These are phyloP conservation scores for Lerema accius DNA, from an alignment of 1,140 invertebrate genomes.

Conservation along the genomic window DNA sequence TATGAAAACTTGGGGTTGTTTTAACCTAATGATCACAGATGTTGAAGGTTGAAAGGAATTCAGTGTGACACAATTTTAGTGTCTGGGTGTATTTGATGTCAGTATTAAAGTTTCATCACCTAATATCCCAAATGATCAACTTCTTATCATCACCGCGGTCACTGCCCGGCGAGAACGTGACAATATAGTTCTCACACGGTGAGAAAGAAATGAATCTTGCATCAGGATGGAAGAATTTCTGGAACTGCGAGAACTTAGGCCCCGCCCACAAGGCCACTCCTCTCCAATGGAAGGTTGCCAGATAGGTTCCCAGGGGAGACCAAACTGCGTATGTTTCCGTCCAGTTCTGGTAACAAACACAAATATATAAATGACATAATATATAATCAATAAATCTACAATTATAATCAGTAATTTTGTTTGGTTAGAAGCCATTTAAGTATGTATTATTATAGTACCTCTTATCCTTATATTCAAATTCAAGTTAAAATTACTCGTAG, in stretches of 20 bases:
- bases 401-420: too few relatives aligned
- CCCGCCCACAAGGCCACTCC: slow-evolving; percentile 99
- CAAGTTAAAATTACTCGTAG: too few relatives aligned
- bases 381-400: too few relatives aligned
- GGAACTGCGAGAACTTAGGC: slow-evolving; percentile 95
- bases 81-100: background rate
- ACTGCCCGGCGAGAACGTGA: slow-evolving; percentile 93
- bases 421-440: too few relatives aligned
- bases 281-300: slow-evolving; percentile 97
- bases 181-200: slow-evolving; percentile 97
- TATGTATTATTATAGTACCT: too few relatives aligned
- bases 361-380: background rate
- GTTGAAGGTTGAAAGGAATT: too few relatives aligned
- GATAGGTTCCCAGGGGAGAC: slow-evolving; percentile 98
- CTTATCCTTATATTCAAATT: too few relatives aligned
- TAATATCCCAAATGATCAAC: slow-evolving; percentile 97
- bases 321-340: slow-evolving; percentile 98
- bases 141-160: slow-evolving; percentile 88
- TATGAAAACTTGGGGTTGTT: too few relatives aligned
- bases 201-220: slow-evolving; percentile 99
- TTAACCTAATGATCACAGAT: too few relatives aligned
- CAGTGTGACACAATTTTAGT: too few relatives aligned
- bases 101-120: slow-evolving; percentile 68
- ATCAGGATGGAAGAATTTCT: slow-evolving; percentile 94
- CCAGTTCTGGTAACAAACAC: slow-evolving; percentile 87